Evolutionary conservation across 23 tunicate species (phyloP).

Genomic region (Oikopleura dioica): DNA sequence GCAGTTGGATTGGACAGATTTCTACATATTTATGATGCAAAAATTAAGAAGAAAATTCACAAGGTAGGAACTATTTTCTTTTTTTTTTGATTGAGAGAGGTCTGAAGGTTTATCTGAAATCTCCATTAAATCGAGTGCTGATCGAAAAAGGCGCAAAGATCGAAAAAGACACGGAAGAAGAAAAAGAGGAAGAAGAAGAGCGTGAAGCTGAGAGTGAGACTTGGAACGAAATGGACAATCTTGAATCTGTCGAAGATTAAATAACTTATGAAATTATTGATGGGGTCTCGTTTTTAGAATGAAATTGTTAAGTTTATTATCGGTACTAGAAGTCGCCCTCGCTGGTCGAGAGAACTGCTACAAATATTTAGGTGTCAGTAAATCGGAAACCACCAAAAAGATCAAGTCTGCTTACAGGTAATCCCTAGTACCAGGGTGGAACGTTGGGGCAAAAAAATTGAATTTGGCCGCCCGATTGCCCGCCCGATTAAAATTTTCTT

Average conservation of each 20-base stretch:
- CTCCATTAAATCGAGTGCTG: not conserved
- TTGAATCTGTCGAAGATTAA: conserved; percentile 6
- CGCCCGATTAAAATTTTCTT: too few species aligned
- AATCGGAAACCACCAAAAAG: conserved; percentile 64
- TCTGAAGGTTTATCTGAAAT: conserved; percentile 10
- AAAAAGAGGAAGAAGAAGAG: not conserved
- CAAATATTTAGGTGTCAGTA: conserved; percentile 37
- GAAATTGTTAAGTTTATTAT: not conserved
- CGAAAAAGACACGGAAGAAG: conserved; percentile 7
- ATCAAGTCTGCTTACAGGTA: conserved; percentile 63
- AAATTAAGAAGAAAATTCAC: not conserved
- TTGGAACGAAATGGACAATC: conserved; percentile 7
- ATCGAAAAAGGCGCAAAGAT: not conserved
- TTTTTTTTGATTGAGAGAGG: not conserved
- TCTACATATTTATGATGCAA: conserved; percentile 1
- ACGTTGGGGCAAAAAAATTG: too few species aligned
- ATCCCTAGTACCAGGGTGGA: too few species aligned
- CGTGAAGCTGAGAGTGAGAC: not conserved
- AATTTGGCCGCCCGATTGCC: too few species aligned
- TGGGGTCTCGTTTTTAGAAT: too few species aligned
- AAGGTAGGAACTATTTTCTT: not conserved
- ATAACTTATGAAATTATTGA: too few species aligned
- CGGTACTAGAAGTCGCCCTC: not conserved
- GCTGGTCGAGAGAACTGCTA: conserved; percentile 45
- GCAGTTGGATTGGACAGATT: conserved; percentile 8